Percentiles rank a stretch among this genome's conserved stretches.
These are phyloP conservation scores for Chloroceryle inda DNA, from an alignment of 2,797 vertebrate species.

Conservation along the genomic window DNA sequence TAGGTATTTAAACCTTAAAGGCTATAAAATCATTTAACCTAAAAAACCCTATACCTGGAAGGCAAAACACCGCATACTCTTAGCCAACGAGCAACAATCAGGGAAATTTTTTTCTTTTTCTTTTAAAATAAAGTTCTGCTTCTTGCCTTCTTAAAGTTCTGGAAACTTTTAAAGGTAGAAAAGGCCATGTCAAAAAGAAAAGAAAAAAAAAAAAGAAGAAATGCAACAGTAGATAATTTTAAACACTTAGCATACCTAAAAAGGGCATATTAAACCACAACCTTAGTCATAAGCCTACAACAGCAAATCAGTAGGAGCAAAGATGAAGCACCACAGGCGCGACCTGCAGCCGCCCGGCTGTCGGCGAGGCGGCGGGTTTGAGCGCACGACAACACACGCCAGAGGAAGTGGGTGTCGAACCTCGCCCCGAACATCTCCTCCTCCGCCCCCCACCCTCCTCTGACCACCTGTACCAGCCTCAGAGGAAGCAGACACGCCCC, in stretches of 20 bases:
- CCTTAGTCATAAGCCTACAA: slow-evolving; percentile 80
- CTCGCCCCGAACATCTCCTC: slow-evolving; percentile 69
- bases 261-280: slow-evolving; percentile 79
- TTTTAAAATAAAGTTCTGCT: neutral
- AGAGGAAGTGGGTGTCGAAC: slow-evolving; percentile 89
- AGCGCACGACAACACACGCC: slow-evolving; percentile 60
- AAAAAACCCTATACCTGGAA: neutral
- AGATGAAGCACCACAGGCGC: slow-evolving; percentile 62
- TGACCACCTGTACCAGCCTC: slow-evolving; percentile 90
- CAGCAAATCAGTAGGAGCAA: slow-evolving; percentile 71
- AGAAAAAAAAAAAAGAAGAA: neutral
- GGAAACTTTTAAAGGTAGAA: slow-evolving; percentile 44
- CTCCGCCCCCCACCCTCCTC: slow-evolving; percentile 77
- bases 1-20: neutral
- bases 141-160: slow-evolving; percentile 16
- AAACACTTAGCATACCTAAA: slow-evolving; percentile 71
- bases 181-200: neutral
- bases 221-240: slow-evolving; percentile 51
- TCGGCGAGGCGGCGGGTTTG: slow-evolving; percentile 62
- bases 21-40: neutral
- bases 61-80: neutral
- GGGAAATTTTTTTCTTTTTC: neutral
- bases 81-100: neutral
- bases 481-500: slow-evolving; percentile 86
- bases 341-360: slow-evolving; percentile 57